Evolutionary conservation across 1,140 invertebrate genomes (phyloP), one percentile per base, ranked within the genome.

Genomic region (Aplysia californica): DNA sequence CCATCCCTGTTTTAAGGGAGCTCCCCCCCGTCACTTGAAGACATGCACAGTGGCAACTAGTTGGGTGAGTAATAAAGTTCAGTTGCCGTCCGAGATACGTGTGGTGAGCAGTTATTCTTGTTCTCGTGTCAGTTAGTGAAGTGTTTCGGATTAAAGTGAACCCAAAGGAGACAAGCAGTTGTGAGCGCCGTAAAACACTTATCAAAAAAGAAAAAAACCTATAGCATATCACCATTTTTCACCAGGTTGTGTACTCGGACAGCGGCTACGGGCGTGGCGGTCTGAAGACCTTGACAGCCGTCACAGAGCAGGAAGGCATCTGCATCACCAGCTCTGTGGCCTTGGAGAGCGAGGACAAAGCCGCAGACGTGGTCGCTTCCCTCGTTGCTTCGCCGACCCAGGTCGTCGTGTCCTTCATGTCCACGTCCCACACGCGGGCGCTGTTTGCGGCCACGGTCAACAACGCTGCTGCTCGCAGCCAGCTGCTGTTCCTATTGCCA

Each of bases 231-330:
- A n/a, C 21, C 31, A 36, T 61, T 41, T 44, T 77, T 78, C 80
- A 0, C 66, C 68, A 79, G 68, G 79, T 83, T 1, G 76, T 88
- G 5, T 80, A 85, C 64, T 80, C 80, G 0, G 74, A 72, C 29
- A 72, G 80, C 50, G 72, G 58, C 38, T 84, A 85, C 64, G 86
- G 86, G 3, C 36, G 36, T 10, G 70, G 59, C n/a, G 82, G 81
- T 6, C 18, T 82, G n/a, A 76, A 80, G 10, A 74, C 74, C 1
- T 79, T 88, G 66, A 55, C 65, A 31, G 61, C 68, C 20, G 75
- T 81, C 2, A 78, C 84, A 0, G 69, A 77, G 21, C 78, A 81
- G 41, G 83, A 86, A 76, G 83, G 82, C 3, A 66, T 88, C 1
- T 88, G 87, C 66, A 74, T 88, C 36, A 73, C 79, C 5, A 64